A percentile compares a stretch with the other conserved stretches of the same genome.
These are phyloP conservation scores for Dysidea cf. avara DNA, from an alignment of 37 sponge, comb jelly and placozoan species.

Conservation along the genomic window DNA sequence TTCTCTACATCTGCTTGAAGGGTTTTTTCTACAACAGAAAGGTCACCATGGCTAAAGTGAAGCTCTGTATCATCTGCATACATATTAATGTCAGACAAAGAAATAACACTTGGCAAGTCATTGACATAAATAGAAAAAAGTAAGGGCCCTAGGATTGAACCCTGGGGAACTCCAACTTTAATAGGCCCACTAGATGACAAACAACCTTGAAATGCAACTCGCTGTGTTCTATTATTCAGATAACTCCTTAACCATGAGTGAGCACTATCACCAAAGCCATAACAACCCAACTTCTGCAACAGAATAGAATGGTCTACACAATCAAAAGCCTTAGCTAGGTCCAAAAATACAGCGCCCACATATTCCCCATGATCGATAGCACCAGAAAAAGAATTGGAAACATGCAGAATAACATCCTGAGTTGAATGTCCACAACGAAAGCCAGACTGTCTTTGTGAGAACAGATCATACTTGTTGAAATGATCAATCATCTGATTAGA, in stretches of 20 bases:
- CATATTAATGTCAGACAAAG: neutral
- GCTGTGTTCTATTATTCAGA: conserved; percentile 4
- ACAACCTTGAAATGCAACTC: conserved; percentile 8
- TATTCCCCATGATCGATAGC: neutral
- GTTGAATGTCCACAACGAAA: conserved; percentile 25
- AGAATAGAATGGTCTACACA: conserved; percentile 20
- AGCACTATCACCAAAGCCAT: conserved; percentile 3
- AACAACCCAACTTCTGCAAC: conserved; percentile 14
- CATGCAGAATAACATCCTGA: conserved; percentile 30
- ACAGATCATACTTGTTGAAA: conserved; percentile 4
- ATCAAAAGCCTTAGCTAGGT: conserved; percentile 45
- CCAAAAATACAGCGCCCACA: conserved; percentile 23
- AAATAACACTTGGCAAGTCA: conserved; percentile 16
- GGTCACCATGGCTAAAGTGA: conserved; percentile 6
- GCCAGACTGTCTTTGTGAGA: conserved; percentile 24
- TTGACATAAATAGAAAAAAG: conserved; percentile 27
- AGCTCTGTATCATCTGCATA: conserved; percentile 36
- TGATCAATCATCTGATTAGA: conserved; percentile 20
- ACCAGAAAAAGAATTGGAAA: conserved; percentile 5
- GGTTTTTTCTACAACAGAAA: too few species aligned
- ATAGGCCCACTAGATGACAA: conserved; percentile 8
- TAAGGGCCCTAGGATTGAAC: conserved; percentile 19
- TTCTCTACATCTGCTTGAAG: too few species aligned
- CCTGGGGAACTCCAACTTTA: conserved; percentile 25
- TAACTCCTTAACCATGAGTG: conserved; percentile 21